Conservation (phyloP, 2,797 vertebrate species). For the Chloroceryle amazona region DNA sequence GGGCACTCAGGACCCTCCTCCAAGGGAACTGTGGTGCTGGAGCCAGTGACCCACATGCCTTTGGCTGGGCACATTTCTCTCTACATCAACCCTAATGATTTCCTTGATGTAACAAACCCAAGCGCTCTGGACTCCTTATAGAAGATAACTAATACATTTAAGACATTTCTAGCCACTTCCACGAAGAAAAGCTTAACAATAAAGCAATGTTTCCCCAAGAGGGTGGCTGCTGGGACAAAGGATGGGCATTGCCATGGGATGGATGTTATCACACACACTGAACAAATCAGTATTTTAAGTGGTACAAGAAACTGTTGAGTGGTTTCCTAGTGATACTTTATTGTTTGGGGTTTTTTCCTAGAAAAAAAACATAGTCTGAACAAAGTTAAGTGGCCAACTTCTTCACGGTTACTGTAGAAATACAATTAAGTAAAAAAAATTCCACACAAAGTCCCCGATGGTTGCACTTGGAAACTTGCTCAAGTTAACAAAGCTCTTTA, state of each 20-base stretch:
- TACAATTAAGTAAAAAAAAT: neutral
- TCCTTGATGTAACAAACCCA: rapidly evolving
- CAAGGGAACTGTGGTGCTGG: rapidly evolving
- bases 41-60: rapidly evolving
- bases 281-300: neutral
- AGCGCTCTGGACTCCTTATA: neutral
- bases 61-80: rapidly evolving
- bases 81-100: neutral
- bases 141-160: too few relatives aligned
- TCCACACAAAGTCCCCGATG: neutral
- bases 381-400: neutral
- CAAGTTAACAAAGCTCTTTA: neutral
- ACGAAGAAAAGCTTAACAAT: neutral
- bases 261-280: neutral
- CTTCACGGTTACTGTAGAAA: rapidly evolving
- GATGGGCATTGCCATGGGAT: neutral
- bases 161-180: rapidly evolving
- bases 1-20: rapidly evolving
- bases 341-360: neutral
- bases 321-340: neutral
- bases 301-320: rapidly evolving
- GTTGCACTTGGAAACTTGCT: neutral
- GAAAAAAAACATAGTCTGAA: neutral
- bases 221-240: neutral
- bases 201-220: neutral